These are phyloP conservation scores for Acanthococcus lagerstroemiae DNA, from an alignment of 2,888 invertebrate genomes.

Conservation along the genomic window DNA sequence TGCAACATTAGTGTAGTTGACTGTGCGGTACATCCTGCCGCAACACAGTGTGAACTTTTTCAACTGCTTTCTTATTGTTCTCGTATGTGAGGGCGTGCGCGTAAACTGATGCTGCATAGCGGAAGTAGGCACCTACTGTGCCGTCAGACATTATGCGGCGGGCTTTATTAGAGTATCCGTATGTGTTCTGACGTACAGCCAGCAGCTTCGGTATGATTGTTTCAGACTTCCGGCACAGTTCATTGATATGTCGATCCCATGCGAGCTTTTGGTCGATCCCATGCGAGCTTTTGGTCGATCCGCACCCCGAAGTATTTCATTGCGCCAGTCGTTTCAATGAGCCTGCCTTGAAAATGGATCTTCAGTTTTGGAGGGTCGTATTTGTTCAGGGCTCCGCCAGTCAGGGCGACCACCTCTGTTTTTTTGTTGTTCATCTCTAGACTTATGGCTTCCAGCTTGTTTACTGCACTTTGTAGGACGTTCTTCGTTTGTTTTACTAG, in stretches of 20 bases:
- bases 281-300: too few relatives aligned
- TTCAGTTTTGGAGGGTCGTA: too few relatives aligned
- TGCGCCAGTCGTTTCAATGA: not conserved
- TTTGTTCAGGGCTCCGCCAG: too few relatives aligned
- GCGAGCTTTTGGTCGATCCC: not conserved
- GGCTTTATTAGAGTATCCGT: not conserved
- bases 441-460: too few relatives aligned
- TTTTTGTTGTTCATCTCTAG: too few relatives aligned
- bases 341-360: not conserved
- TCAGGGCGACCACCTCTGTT: too few relatives aligned
- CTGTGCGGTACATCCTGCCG: not conserved
- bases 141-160: not conserved
- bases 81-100: not conserved
- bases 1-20: too few relatives aligned
- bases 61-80: not conserved
- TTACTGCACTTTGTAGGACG: too few relatives aligned
- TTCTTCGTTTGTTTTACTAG: too few relatives aligned
- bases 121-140: not conserved
- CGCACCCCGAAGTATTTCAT: not conserved
- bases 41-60: not conserved
- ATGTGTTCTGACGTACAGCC: not conserved
- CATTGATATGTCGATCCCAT: not conserved
- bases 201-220: not conserved
- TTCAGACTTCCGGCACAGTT: not conserved
- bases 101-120: not conserved